phyloP scores from a whole-genome alignment of 2,888 invertebrate species.

The Pandemis corylana region DNA sequence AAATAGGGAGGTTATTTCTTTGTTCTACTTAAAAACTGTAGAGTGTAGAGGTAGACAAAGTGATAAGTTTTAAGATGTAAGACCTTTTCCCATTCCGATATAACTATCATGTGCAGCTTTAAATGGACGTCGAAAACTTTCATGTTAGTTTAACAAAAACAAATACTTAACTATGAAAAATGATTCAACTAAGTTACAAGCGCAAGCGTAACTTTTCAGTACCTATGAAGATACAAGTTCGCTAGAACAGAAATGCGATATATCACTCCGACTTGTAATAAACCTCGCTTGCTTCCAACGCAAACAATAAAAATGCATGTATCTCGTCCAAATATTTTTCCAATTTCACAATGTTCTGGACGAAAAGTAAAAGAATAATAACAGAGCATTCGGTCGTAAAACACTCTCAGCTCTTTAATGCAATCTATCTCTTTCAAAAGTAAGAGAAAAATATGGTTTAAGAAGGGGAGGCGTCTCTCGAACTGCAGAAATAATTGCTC shows the following conservation, averaged over 20 bases:
- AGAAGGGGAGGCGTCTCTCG: slow-evolving; percentile 39
- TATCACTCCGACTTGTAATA: slow-evolving; percentile 68
- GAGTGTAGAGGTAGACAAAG: neutral
- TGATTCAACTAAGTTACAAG: slow-evolving; percentile 6
- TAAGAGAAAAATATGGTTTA: slow-evolving; percentile 43
- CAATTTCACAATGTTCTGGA: slow-evolving; percentile 26
- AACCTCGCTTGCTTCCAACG: slow-evolving; percentile 50
- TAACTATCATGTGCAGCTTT: neutral
- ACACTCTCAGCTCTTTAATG: slow-evolving; percentile 38
- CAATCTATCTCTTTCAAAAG: slow-evolving; percentile 43
- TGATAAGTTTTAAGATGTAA: neutral
- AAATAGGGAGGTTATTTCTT: no score
- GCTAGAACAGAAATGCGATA: slow-evolving; percentile 60
- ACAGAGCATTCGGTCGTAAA: slow-evolving; percentile 30
- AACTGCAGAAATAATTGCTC: slow-evolving; percentile 42
- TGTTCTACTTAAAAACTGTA: no score
- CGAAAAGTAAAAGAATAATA: slow-evolving; percentile 32
- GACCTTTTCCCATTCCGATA: neutral
- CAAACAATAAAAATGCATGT: slow-evolving; percentile 36
- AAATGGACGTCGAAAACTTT: slow-evolving; percentile 1
- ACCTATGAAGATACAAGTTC: slow-evolving; percentile 46
- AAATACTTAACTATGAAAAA: slow-evolving; percentile 31
- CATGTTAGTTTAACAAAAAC: slow-evolving; percentile 13
- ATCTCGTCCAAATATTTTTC: slow-evolving; percentile 27
- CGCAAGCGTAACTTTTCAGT: slow-evolving; percentile 20